Evolutionary conservation across 2,797 vertebrate genomes (phyloP).

Genomic region (Macropus fuliginosus): DNA sequence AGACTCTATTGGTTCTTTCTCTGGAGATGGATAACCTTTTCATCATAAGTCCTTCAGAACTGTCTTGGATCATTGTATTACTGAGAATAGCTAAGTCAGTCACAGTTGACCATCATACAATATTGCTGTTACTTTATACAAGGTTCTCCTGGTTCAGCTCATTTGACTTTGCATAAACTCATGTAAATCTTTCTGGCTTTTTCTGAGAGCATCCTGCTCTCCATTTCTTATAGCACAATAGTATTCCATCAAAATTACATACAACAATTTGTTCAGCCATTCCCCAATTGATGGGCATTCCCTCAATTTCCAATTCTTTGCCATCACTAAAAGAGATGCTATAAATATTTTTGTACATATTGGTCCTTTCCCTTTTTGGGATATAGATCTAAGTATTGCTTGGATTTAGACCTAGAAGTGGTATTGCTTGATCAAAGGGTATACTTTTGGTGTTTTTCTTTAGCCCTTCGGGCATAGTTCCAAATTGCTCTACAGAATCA

Average conservation of each 20-base stretch:
- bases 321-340: background rate
- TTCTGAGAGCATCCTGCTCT: background rate
- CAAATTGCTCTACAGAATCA: too few relatives aligned
- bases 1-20: background rate
- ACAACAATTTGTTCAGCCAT: background rate
- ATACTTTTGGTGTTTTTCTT: too few relatives aligned
- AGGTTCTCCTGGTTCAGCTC: background rate
- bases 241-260: background rate
- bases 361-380: too few relatives aligned
- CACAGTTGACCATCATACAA: background rate
- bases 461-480: too few relatives aligned
- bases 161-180: background rate
- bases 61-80: background rate
- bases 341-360: background rate
- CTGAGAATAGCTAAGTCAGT: background rate
- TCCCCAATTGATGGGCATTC: background rate
- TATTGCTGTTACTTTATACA: background rate
- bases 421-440: too few relatives aligned
- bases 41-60: background rate
- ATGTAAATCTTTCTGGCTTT: background rate
- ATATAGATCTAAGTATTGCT: too few relatives aligned
- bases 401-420: too few relatives aligned
- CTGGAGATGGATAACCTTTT: background rate
- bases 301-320: background rate
- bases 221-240: background rate